Percentiles rank a stretch among this genome's conserved stretches.
phyloP scores from a whole-genome alignment of 2,797 vertebrate genomes.

The Tenualosa ilisha region DNA sequence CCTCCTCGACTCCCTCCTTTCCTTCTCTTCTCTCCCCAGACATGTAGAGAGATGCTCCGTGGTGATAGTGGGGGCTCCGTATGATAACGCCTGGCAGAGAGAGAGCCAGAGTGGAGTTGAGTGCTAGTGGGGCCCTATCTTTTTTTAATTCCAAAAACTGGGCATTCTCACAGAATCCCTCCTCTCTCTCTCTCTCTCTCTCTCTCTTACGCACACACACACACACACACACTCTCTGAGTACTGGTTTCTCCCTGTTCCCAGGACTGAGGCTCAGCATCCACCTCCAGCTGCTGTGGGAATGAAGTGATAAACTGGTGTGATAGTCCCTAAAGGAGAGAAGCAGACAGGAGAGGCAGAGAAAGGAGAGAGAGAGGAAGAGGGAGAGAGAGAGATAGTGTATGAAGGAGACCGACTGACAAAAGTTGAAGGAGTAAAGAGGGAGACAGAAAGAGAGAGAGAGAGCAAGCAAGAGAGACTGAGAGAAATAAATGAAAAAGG shows the following conservation, averaged over 20 bases:
- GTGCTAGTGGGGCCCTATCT: neutral
- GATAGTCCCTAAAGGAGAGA: conserved; percentile 42
- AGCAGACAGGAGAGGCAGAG: conserved; percentile 23
- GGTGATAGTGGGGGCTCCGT: neutral
- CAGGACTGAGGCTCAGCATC: neutral
- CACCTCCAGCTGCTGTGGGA: conserved; percentile 42
- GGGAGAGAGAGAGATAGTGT: neutral
- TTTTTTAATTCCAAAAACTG: neutral
- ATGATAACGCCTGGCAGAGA: neutral
- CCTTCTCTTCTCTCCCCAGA: neutral
- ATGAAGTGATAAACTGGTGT: conserved; percentile 50
- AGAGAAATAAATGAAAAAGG: no score
- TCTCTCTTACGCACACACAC: neutral
- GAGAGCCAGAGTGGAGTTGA: neutral
- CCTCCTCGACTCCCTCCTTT: neutral
- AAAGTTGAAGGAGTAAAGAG: neutral
- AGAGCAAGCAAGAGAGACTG: neutral
- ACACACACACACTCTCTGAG: no score
- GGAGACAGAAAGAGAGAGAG: neutral
- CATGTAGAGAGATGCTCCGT: neutral
- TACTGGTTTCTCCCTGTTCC: neutral
- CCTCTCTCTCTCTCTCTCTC: neutral
- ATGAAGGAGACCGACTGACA: neutral
- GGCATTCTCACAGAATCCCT: neutral
- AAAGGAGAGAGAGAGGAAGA: conserved; percentile 22